Evolutionary conservation across 2,888 invertebrate species (phyloP).

Genomic region (Heliconius hortense): DNA sequence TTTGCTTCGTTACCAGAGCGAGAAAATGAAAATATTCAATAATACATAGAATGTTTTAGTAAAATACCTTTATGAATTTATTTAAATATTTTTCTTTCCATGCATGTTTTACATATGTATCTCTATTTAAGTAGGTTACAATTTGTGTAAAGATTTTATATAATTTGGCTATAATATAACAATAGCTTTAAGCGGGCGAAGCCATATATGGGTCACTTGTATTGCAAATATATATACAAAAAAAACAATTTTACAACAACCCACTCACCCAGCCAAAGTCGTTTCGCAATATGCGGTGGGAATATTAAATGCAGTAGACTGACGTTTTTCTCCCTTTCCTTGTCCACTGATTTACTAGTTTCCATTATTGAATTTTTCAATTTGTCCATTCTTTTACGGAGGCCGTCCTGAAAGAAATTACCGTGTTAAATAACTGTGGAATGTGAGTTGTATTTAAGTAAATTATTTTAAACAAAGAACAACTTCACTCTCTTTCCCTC

Average conservation of each 20-base stretch:
- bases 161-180: too few relatives aligned
- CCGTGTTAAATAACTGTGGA: background rate
- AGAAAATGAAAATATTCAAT: too few relatives aligned
- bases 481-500: background rate
- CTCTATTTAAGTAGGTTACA: too few relatives aligned
- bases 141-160: too few relatives aligned
- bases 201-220: too few relatives aligned
- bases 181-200: too few relatives aligned
- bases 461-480: background rate
- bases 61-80: too few relatives aligned
- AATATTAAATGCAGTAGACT: slow-evolving; percentile 96
- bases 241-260: background rate
- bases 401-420: slow-evolving; percentile 85
- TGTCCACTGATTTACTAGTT: slow-evolving; percentile 94
- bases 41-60: too few relatives aligned
- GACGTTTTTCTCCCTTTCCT: slow-evolving; percentile 96
- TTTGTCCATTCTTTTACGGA: slow-evolving; percentile 96
- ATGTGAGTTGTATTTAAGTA: background rate
- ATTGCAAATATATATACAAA: background rate
- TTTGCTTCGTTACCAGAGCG: too few relatives aligned
- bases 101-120: too few relatives aligned
- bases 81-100: too few relatives aligned
- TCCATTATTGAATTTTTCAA: slow-evolving; percentile 96
- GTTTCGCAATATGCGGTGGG: slow-evolving; percentile 96
- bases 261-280: slow-evolving; percentile 93